Conservation (phyloP, 35 echinoderm and acorn worm species). For the Amphiura filiformis region DNA sequence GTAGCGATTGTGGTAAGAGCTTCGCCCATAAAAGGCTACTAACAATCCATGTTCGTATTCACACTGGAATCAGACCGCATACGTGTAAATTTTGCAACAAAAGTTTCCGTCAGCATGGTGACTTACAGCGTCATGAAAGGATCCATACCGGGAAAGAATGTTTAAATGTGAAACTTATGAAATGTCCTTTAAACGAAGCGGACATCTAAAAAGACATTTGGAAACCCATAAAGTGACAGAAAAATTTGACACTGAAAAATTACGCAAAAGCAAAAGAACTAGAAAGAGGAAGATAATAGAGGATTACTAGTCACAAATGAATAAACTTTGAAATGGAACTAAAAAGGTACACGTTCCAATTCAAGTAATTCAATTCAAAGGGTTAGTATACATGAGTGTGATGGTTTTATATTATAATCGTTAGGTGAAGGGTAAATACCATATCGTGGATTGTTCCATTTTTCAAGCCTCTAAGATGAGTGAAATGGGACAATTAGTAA, state of each 20-base stretch:
- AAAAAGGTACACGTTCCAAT: too few relatives aligned
- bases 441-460: too few relatives aligned
- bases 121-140: neutral
- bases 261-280: neutral
- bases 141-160: neutral
- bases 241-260: neutral
- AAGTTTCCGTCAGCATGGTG: neutral
- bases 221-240: neutral
- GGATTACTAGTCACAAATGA: too few relatives aligned
- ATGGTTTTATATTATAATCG: too few relatives aligned
- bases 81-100: neutral
- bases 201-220: neutral
- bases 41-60: neutral
- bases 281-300: too few relatives aligned
- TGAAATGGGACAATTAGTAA: too few relatives aligned
- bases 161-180: neutral
- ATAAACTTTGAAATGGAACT: too few relatives aligned
- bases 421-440: too few relatives aligned
- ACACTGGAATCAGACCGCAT: neutral
- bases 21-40: neutral
- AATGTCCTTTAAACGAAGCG: neutral
- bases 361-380: too few relatives aligned
- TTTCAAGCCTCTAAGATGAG: too few relatives aligned
- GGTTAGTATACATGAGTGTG: too few relatives aligned
- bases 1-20: neutral